phyloP scores from a whole-genome alignment of 2,888 invertebrate species.

The Drosophila mercatorum region DNA sequence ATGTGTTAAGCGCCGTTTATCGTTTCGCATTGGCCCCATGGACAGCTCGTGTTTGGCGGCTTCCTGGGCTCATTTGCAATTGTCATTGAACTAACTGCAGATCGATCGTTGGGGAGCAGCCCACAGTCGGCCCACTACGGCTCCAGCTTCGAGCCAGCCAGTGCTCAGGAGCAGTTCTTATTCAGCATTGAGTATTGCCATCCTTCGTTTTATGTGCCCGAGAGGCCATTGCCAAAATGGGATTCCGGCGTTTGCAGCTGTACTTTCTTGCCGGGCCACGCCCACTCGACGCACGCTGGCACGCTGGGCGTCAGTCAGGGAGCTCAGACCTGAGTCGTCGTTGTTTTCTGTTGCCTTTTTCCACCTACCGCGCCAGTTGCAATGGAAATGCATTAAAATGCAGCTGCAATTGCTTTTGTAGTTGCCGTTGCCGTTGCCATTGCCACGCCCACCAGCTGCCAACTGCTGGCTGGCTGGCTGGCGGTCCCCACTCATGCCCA shows the following conservation, averaged over 20 bases:
- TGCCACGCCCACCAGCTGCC: constrained; percentile 2
- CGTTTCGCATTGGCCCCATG: constrained; percentile 37
- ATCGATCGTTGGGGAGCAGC: constrained; percentile 18
- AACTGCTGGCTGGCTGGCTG: not conserved
- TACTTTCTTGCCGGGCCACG: constrained; percentile 27
- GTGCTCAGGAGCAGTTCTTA: not conserved
- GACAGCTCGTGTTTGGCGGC: constrained; percentile 7
- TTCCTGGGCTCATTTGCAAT: constrained; percentile 49
- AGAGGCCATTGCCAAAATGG: constrained; percentile 53
- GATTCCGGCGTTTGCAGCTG: constrained; percentile 36
- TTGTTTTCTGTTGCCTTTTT: constrained; percentile 28
- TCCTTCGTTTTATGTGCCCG: constrained; percentile 12
- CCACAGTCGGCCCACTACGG: not conserved
- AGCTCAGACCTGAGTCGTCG: constrained; percentile 12
- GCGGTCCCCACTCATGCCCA: constrained; percentile 3
- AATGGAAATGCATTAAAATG: constrained; percentile 74
- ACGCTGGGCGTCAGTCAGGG: constrained; percentile 29
- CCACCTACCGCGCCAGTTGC: constrained; percentile 37
- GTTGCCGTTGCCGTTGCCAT: constrained; percentile 5
- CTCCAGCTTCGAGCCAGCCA: too few relatives aligned
- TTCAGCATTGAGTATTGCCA: constrained; percentile 17
- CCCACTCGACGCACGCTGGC: constrained; percentile 26
- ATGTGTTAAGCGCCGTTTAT: constrained; percentile 2
- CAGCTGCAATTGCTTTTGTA: constrained; percentile 61
- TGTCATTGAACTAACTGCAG: constrained; percentile 42